Conservation (phyloP, 2,888 invertebrate genomes). For the Tetranychus piercei region DNA sequence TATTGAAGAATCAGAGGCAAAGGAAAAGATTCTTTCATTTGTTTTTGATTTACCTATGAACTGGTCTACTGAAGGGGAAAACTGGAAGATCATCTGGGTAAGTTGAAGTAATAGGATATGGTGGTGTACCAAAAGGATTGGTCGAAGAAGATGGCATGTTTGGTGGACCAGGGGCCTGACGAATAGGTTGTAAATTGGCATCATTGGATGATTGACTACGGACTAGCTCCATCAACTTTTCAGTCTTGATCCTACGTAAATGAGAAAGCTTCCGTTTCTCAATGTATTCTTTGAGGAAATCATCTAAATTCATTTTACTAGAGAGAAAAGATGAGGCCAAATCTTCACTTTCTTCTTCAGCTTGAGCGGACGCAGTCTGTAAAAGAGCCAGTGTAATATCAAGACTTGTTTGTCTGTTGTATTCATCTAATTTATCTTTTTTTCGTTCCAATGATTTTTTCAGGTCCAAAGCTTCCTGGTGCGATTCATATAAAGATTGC, state of each 20-base stretch:
- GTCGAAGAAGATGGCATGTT: not conserved
- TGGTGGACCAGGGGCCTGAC: too few species aligned
- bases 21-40: too few species aligned
- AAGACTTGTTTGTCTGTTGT: constrained; percentile 54
- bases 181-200: not conserved
- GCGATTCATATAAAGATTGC: constrained; percentile 36
- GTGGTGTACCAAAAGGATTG: not conserved
- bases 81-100: too few species aligned
- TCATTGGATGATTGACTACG: constrained; percentile 22
- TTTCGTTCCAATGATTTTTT: constrained; percentile 49
- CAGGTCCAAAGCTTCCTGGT: constrained; percentile 34
- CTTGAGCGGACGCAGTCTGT: constrained; percentile 74
- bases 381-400: constrained; percentile 72
- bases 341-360: constrained; percentile 77
- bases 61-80: too few species aligned
- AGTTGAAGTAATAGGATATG: not conserved
- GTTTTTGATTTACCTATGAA: too few species aligned
- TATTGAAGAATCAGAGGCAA: too few species aligned
- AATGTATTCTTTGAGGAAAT: constrained; percentile 66
- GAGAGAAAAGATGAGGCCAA: constrained; percentile 60
- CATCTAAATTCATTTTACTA: constrained; percentile 49
- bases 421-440: constrained; percentile 52
- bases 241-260: constrained; percentile 67
- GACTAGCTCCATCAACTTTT: constrained; percentile 54
- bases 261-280: constrained; percentile 56